A percentile compares a stretch with the other conserved stretches of the same genome.
These are phyloP conservation scores for Drosophila ustulata DNA, from an alignment of 2,888 invertebrate species.

Conservation along the genomic window DNA sequence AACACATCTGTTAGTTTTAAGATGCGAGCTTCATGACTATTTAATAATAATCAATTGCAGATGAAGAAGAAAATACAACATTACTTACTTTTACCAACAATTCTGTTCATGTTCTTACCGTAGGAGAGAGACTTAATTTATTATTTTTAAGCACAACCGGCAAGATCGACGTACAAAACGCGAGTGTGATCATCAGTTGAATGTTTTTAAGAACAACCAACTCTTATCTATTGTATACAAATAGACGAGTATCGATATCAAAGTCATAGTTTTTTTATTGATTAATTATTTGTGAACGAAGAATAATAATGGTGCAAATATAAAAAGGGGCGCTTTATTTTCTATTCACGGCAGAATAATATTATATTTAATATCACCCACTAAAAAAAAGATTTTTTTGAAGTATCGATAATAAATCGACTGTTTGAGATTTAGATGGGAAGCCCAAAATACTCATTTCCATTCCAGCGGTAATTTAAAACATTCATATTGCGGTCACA, in stretches of 20 bases:
- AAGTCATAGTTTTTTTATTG: too few species aligned
- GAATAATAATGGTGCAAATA: too few species aligned
- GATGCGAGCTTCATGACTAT: slow-evolving; percentile 67
- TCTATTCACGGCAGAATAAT: too few species aligned
- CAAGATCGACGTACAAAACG: neutral
- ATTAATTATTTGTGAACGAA: too few species aligned
- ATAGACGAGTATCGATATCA: too few species aligned
- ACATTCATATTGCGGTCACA: neutral
- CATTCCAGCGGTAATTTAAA: neutral
- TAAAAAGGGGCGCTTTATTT: too few species aligned
- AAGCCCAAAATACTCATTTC: neutral
- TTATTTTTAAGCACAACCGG: slow-evolving; percentile 2
- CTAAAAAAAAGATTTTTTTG: neutral
- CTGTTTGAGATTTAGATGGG: neutral
- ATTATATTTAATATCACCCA: too few species aligned
- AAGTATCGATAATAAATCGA: slow-evolving; percentile 2
- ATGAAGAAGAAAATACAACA: neutral
- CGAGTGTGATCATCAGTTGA: slow-evolving; percentile 1
- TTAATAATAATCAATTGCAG: neutral
- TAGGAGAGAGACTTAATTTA: neutral
- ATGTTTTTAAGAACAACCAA: too few species aligned
- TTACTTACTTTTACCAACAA: slow-evolving; percentile 15
- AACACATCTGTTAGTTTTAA: too few species aligned
- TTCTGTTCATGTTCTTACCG: slow-evolving; percentile 19
- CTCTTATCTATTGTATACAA: too few species aligned